Conservation (phyloP, 2,888 invertebrate species). For the Mystacides longicornis region DNA sequence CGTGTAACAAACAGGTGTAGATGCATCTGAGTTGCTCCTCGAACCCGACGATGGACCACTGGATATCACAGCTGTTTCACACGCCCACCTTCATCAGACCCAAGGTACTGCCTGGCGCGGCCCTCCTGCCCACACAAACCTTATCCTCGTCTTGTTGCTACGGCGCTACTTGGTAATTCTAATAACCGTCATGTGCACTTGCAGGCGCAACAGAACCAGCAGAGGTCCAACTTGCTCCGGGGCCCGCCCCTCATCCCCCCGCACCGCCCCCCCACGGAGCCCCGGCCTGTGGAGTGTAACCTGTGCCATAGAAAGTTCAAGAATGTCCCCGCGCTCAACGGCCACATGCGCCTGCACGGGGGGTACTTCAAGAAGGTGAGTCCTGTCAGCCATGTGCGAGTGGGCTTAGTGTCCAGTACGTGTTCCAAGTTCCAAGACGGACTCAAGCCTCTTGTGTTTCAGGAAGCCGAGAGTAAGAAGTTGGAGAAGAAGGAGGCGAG, state of each 20-base stretch:
- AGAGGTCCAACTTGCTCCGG: slow-evolving; percentile 27
- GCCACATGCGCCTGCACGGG: slow-evolving; percentile 96
- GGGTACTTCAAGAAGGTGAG: slow-evolving; percentile 90
- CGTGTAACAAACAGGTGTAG: too few species aligned
- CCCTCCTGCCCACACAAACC: too few species aligned
- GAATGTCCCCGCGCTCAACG: slow-evolving; percentile 95
- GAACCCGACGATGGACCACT: slow-evolving; percentile 38
- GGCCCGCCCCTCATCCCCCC: slow-evolving; percentile 30
- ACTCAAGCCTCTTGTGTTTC: too few species aligned
- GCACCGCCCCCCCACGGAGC: slow-evolving; percentile 48
- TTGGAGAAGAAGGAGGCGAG: slow-evolving; percentile 75
- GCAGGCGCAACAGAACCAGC: slow-evolving; percentile 32
- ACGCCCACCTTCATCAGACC: slow-evolving; percentile 38
- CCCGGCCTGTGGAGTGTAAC: slow-evolving; percentile 89
- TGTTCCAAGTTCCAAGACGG: too few species aligned
- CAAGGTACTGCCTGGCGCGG: slow-evolving; percentile 38
- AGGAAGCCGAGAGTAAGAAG: slow-evolving; percentile 82
- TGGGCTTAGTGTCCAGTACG: too few species aligned
- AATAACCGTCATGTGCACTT: too few species aligned
- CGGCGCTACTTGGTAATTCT: too few species aligned
- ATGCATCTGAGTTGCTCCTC: too few species aligned
- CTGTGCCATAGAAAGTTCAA: slow-evolving; percentile 94
- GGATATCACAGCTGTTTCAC: slow-evolving; percentile 47
- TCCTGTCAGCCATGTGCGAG: too few species aligned
- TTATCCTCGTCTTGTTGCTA: too few species aligned